phyloP scores from a whole-genome alignment of 2,113 vertebrate species.

The Hippocampus comes region DNA sequence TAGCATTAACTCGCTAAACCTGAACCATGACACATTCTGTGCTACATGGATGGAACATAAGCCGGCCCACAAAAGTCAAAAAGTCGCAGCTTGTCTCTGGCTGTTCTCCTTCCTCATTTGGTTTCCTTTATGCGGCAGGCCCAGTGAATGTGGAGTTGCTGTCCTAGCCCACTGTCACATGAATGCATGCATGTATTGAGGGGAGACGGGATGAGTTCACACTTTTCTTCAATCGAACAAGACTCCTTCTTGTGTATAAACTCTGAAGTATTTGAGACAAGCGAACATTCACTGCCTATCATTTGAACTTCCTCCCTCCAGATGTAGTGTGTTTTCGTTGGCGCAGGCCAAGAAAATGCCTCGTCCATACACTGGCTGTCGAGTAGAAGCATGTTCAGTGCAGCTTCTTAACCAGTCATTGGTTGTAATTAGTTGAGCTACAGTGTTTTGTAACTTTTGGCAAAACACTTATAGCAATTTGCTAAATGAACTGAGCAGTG shows the following conservation, averaged over 20 bases:
- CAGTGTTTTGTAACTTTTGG: conserved; percentile 7
- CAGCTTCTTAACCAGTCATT: conserved; percentile 5
- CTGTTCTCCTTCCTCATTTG: conserved; percentile 21
- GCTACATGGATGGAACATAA: conserved; percentile 42
- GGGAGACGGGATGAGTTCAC: conserved; percentile 26
- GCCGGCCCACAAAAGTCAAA: conserved; percentile 35
- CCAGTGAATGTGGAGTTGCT: conserved; percentile 24
- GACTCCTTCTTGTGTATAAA: conserved; percentile 46
- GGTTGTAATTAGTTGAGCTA: conserved; percentile 8
- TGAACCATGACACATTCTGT: conserved; percentile 17
- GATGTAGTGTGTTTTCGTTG: conserved; percentile 65
- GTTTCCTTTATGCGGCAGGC: conserved; percentile 43
- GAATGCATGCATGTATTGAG: conserved; percentile 18
- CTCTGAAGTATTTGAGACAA: conserved; percentile 51
- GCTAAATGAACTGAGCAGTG: not conserved
- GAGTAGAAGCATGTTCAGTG: conserved; percentile 3
- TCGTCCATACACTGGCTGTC: conserved; percentile 23
- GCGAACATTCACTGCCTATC: not conserved
- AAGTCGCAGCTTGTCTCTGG: conserved; percentile 39
- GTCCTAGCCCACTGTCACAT: conserved; percentile 21
- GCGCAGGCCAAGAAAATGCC: conserved; percentile 11
- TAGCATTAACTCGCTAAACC: conserved; percentile 16
- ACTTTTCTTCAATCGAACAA: conserved; percentile 26
- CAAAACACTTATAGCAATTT: not conserved
- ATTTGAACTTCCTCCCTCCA: conserved; percentile 46